Evolutionary conservation across 2,113 vertebrate genomes (phyloP), one percentile per base, ranked within the genome.

Genomic region (Triplophysa rosa): DNA sequence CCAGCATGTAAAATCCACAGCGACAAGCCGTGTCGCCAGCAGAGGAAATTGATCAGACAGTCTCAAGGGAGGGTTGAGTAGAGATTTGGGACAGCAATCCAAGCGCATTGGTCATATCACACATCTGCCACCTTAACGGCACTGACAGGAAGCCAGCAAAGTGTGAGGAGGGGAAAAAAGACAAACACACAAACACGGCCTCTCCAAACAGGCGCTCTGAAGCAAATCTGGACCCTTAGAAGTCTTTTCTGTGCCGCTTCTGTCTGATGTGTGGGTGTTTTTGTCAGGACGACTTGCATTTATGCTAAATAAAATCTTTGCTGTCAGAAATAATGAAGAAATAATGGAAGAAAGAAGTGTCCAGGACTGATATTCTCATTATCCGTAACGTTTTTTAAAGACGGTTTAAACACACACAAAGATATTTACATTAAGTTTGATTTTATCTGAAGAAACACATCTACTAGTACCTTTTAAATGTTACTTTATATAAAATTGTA

Each of bases 11-110:
- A 96, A 96, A 99, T 98, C 91, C 90, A 87, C 92, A 93, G 93
- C 94, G 97, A 99, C 97, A 97, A 94, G 95, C 95, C 90, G 90
- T 91, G 91, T 94, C 59, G 89, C 92, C 92, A 42, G 68, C 89
- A 89, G 92, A 95, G 93, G 92, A 93, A 98, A 98, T 99, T 92
- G 93, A 98, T 99, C 95, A 95, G 97, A 98, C 96, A 99, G 96
- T 96, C 95, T 94, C 94, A 91, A 91, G 93, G 94, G 95, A 93
- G 94, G 90, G 92, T 85, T 77, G 92, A 94, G 95, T 91, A 94
- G 93, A 90, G 95, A 95, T 94, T 92, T 74, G 95, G 97, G 97
- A 96, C 93, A 96, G 95, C 95, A 96, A 95, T 98, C 97, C 93
- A 95, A 96, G 93, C 94, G 91, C 95, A 97, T 99, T 95, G 96